Evolutionary conservation across 2,797 vertebrate species (phyloP).

Genomic region (Halcyon chelicuti): DNA sequence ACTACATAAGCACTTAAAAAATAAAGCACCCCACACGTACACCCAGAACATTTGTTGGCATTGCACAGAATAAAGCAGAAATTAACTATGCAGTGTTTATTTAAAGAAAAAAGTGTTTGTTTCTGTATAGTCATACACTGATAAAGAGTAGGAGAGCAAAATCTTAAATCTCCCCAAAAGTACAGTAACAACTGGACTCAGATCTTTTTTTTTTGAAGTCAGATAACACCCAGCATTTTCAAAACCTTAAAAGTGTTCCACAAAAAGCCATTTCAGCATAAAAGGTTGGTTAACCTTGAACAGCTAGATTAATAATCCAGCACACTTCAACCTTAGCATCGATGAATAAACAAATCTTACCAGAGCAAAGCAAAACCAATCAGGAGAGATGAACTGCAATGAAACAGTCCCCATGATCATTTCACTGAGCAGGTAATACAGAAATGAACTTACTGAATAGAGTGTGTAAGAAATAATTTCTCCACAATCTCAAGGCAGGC

Average conservation of each 20-base stretch:
- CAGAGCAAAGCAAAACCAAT: slow-evolving; percentile 51
- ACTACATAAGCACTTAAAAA: neutral
- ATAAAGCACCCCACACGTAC: neutral
- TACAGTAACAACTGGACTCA: slow-evolving; percentile 53
- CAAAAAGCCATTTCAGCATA: slow-evolving; percentile 75
- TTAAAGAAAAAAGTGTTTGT: neutral
- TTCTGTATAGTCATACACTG: neutral
- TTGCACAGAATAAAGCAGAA: neutral
- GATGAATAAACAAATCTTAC: slow-evolving; percentile 73
- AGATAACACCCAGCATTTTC: slow-evolving; percentile 55
- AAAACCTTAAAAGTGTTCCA: slow-evolving; percentile 63
- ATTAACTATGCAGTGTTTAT: neutral
- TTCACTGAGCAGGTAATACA: neutral
- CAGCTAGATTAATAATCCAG: slow-evolving; percentile 69
- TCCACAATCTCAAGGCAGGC: neutral
- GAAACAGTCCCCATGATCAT: neutral
- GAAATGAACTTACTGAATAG: neutral
- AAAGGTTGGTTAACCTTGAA: slow-evolving; percentile 72
- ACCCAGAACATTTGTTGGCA: neutral
- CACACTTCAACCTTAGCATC: slow-evolving; percentile 8
- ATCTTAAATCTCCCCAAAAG: slow-evolving; percentile 55
- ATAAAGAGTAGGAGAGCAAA: neutral
- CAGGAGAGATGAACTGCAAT: slow-evolving; percentile 8
- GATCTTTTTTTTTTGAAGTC: slow-evolving; percentile 52
- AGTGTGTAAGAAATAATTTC: neutral